phyloP scores from a whole-genome alignment of 1,140 invertebrate genomes.

The Drosophila sp. region DNA sequence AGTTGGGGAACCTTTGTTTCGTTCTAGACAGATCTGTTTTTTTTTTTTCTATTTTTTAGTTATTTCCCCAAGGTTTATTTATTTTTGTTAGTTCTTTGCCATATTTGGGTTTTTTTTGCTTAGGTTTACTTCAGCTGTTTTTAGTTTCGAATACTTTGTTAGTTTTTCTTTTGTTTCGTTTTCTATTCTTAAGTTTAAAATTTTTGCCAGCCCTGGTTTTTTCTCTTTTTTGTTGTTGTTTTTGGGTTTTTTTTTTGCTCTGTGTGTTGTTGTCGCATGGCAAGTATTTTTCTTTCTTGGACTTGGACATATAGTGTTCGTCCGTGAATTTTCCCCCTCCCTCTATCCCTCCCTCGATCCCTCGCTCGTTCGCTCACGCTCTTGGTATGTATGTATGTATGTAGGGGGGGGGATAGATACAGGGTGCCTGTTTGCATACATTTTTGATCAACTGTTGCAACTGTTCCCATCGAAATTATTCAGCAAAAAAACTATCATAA shows the following conservation, averaged over 20 bases:
- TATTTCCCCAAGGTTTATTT: background rate
- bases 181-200: constrained; percentile 24
- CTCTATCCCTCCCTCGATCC: constrained; percentile 16
- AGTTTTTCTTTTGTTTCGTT: constrained; percentile 9
- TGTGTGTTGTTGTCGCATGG: constrained; percentile 72
- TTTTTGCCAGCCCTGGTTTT: constrained; percentile 35
- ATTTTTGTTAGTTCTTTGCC: background rate
- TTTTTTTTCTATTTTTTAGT: background rate
- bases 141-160: background rate
- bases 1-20: background rate
- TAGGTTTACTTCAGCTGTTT: background rate
- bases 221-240: background rate
- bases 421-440: constrained; percentile 24
- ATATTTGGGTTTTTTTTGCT: background rate
- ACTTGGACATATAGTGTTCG: constrained; percentile 78
- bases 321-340: constrained; percentile 68
- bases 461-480: constrained; percentile 5
- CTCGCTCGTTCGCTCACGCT: constrained; percentile 4
- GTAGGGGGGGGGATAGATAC: constrained; percentile 22
- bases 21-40: background rate
- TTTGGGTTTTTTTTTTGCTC: constrained; percentile 24
- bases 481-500: background rate
- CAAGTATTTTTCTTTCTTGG: constrained; percentile 81
- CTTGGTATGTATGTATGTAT: background rate
- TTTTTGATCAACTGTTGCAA: constrained; percentile 6